Conservation (phyloP, 2,113 vertebrate species). For the Stercorarius parasiticus region DNA sequence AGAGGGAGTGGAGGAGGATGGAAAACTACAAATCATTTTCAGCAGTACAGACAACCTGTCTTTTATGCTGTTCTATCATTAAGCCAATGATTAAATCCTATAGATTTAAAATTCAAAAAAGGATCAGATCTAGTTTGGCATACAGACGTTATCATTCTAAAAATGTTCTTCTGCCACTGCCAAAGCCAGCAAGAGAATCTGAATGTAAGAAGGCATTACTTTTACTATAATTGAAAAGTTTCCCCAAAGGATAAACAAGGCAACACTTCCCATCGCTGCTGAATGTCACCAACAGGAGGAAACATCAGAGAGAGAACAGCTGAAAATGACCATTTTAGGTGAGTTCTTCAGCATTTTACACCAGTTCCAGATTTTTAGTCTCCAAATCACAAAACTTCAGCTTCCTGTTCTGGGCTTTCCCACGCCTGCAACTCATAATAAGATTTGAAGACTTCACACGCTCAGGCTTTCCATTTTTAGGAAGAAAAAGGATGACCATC, state of each 20-base stretch:
- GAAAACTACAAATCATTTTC: background rate
- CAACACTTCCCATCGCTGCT: background rate
- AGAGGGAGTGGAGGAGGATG: background rate
- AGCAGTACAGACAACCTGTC: background rate
- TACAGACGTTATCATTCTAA: background rate
- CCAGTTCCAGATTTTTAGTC: background rate
- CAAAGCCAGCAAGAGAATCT: background rate
- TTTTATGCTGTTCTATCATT: background rate
- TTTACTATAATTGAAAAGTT: background rate
- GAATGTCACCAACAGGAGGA: background rate
- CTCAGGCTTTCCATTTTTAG: background rate
- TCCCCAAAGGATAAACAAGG: background rate
- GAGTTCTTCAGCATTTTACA: background rate
- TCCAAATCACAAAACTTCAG: background rate
- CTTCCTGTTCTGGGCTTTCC: background rate
- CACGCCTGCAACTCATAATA: background rate
- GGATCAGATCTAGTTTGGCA: background rate
- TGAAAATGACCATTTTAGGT: background rate
- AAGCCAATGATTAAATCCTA: background rate
- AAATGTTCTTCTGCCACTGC: background rate
- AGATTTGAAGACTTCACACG: background rate
- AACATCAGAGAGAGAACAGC: background rate
- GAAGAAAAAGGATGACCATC: background rate
- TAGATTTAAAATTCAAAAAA: background rate
- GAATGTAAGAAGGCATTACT: background rate